Percentiles rank a stretch among this genome's conserved stretches.
These are phyloP conservation scores for Diceros bicornis DNA, from an alignment of 2,797 vertebrate species.

Conservation along the genomic window DNA sequence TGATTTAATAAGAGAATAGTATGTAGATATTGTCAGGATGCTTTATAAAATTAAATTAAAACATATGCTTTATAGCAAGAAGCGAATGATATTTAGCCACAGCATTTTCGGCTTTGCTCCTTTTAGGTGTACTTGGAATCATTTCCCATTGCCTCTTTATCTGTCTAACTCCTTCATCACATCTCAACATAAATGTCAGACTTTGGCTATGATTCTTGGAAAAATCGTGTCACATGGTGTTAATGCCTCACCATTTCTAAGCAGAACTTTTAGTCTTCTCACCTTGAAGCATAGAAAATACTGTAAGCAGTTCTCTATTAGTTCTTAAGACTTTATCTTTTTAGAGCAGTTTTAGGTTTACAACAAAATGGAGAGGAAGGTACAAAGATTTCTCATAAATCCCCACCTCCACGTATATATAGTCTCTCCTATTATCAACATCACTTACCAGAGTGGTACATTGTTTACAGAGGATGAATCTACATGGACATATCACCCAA, in stretches of 20 bases:
- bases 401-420: neutral
- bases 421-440: neutral
- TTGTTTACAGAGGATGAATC: neutral
- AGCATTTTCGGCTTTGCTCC: neutral
- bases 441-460: neutral
- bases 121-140: conserved; percentile 13
- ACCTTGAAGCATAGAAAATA: conserved; percentile 2
- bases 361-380: neutral
- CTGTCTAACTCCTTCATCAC: conserved; percentile 17
- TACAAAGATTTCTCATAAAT: neutral
- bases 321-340: neutral
- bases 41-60: conserved; percentile 66
- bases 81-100: neutral
- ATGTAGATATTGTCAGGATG: neutral
- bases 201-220: conserved; percentile 17
- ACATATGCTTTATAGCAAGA: neutral
- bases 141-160: conserved; percentile 30
- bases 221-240: conserved; percentile 19
- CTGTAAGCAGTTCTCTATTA: conserved; percentile 30
- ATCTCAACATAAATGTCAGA: conserved; percentile 61
- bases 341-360: neutral
- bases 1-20: conserved; percentile 46
- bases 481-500: neutral
- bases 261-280: conserved; percentile 37
- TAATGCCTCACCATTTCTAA: conserved; percentile 51